Conservation (phyloP, 2,113 vertebrate species). For the Xiphorhynchus elegans region DNA sequence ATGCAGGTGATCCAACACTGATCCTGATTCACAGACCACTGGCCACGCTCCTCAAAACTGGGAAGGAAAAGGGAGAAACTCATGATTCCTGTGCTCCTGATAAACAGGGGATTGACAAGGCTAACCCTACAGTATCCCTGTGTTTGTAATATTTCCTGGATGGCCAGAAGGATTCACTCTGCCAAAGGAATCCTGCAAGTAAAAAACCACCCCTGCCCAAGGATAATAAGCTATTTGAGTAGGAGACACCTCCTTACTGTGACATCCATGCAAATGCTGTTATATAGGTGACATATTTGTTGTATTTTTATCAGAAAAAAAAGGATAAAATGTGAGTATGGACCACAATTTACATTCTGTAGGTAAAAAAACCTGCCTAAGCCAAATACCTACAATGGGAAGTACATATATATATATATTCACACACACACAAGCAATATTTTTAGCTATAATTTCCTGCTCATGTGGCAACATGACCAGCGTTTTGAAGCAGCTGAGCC, state of each 20-base stretch:
- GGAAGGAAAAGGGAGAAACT: background rate
- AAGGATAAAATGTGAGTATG: background rate
- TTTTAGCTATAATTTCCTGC: conserved; percentile 67
- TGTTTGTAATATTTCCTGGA: background rate
- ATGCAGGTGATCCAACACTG: background rate
- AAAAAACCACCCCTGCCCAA: background rate
- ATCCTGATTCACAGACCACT: background rate
- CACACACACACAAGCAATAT: conserved; percentile 22
- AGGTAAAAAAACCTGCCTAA: background rate
- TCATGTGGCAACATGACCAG: conserved; percentile 60
- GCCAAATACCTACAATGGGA: background rate
- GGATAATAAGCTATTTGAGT: background rate
- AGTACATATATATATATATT: background rate
- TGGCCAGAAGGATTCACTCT: background rate
- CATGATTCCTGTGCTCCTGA: background rate
- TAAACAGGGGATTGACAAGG: background rate
- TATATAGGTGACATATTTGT: background rate
- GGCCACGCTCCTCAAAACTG: background rate
- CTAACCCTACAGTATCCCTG: background rate
- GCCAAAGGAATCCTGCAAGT: background rate
- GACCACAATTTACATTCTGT: background rate
- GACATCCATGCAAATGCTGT: background rate
- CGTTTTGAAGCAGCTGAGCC: conserved; percentile 57
- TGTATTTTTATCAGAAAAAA: background rate
- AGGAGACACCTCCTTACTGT: background rate